Conservation (phyloP, 2,797 vertebrate genomes). For the Apogon hyalosoma region DNA sequence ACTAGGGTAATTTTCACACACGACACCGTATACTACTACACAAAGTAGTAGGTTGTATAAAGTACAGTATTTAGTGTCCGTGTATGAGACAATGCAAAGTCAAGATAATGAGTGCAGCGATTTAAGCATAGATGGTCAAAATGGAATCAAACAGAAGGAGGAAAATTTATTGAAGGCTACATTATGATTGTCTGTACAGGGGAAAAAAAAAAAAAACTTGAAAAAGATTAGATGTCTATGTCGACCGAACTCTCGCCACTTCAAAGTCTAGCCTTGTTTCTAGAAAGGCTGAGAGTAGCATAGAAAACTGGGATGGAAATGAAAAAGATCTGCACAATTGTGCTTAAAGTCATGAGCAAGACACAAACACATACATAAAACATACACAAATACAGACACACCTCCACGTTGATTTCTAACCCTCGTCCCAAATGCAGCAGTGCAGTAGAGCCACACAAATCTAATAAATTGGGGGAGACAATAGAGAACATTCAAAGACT, state of each 20-base stretch:
- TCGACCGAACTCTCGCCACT: conserved; percentile 9
- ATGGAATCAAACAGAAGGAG: conserved; percentile 9
- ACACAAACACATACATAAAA: conserved; percentile 11
- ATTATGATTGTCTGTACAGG: not conserved
- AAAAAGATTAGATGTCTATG: conserved; percentile 18
- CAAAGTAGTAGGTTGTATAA: no score
- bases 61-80: no score
- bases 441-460: conserved; percentile 32
- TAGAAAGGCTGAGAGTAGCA: conserved; percentile 10
- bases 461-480: conserved; percentile 30
- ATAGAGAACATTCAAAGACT: conserved; percentile 2
- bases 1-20: no score
- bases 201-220: not conserved
- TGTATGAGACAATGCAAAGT: not conserved
- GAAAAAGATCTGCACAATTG: conserved; percentile 22
- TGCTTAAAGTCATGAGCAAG: conserved; percentile 20
- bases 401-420: conserved; percentile 46
- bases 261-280: conserved; percentile 33
- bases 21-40: no score
- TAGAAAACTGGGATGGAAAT: conserved; percentile 6
- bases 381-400: not conserved
- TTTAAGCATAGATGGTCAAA: not conserved
- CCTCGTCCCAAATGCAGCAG: conserved; percentile 44
- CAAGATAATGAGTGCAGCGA: not conserved
- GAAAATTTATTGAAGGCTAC: conserved; percentile 22